Percentiles rank a stretch among this genome's conserved stretches.
phyloP scores from a whole-genome alignment of 2,888 invertebrate genomes.

The Athalia rosae region DNA sequence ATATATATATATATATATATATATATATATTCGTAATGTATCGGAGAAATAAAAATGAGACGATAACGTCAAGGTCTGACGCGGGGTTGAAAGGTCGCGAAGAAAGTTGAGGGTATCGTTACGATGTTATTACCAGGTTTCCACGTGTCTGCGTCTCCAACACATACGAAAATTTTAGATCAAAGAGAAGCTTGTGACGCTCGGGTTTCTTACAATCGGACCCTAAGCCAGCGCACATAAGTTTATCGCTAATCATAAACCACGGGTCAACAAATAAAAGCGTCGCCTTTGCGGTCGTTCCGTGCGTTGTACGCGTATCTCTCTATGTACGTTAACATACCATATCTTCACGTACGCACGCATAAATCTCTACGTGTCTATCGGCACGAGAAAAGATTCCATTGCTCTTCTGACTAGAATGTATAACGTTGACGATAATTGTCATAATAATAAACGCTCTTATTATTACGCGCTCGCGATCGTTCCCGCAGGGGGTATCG shows the following conservation, averaged over 20 bases:
- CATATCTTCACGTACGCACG: not conserved
- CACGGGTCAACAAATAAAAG: conserved; percentile 27
- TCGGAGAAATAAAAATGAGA: not conserved
- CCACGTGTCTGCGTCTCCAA: not conserved
- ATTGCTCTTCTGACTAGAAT: not conserved
- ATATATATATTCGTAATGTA: not conserved
- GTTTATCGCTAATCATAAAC: conserved; percentile 17
- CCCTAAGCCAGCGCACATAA: not conserved
- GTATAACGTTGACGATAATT: not conserved
- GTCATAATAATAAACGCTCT: not conserved
- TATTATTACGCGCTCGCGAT: not conserved
- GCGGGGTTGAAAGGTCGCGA: conserved; percentile 19
- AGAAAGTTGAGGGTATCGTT: conserved; percentile 39
- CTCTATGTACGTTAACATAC: no score
- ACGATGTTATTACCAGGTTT: conserved; percentile 1
- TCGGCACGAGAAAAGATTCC: conserved; percentile 11
- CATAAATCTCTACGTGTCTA: not conserved
- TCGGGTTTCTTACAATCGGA: not conserved
- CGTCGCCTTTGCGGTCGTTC: not conserved
- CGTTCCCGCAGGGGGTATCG: no score
- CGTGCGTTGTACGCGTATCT: no score
- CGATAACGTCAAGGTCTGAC: conserved; percentile 36
- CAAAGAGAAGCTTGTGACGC: no score
- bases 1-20: no score
- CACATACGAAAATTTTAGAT: not conserved